Evolutionary conservation across 1,140 invertebrate genomes (phyloP).

Genomic region (Psilanteris sp.): DNA sequence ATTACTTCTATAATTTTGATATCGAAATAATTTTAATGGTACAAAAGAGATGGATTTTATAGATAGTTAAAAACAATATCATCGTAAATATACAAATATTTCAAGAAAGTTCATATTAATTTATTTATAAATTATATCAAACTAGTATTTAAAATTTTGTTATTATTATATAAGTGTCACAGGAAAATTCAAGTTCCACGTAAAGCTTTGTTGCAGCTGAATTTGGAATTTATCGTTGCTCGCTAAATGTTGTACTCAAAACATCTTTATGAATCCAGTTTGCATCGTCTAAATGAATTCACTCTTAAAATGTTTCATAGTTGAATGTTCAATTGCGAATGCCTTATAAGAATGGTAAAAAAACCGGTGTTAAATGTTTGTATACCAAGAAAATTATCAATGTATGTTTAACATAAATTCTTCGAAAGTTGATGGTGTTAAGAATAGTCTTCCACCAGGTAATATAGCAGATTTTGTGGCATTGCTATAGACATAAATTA

Average conservation of each 20-base stretch:
- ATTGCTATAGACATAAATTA: not conserved
- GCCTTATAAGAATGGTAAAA: conserved; percentile 17
- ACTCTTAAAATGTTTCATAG: conserved; percentile 24
- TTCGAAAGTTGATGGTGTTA: not conserved
- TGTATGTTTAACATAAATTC: not conserved
- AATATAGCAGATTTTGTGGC: conserved; percentile 2
- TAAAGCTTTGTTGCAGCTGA: conserved; percentile 11
- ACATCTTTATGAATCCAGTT: conserved; percentile 12
- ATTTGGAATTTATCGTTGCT: conserved; percentile 5
- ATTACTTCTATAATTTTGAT: too few species aligned
- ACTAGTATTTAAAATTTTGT: too few species aligned
- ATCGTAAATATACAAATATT: too few species aligned
- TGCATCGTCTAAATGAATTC: conserved; percentile 27
- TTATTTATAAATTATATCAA: not conserved
- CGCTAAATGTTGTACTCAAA: conserved; percentile 11
- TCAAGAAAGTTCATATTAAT: not conserved
- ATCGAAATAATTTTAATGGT: too few species aligned
- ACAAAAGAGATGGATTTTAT: too few species aligned
- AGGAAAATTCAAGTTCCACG: conserved; percentile 14
- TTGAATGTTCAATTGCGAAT: conserved; percentile 14
- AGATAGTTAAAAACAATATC: too few species aligned
- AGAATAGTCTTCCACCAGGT: conserved; percentile 15
- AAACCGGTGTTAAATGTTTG: conserved; percentile 5
- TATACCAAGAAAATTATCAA: not conserved
- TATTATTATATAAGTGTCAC: conserved; percentile 16